These are phyloP conservation scores for Crocidura indochinensis DNA, from an alignment of 2,797 vertebrate genomes.

Conservation along the genomic window DNA sequence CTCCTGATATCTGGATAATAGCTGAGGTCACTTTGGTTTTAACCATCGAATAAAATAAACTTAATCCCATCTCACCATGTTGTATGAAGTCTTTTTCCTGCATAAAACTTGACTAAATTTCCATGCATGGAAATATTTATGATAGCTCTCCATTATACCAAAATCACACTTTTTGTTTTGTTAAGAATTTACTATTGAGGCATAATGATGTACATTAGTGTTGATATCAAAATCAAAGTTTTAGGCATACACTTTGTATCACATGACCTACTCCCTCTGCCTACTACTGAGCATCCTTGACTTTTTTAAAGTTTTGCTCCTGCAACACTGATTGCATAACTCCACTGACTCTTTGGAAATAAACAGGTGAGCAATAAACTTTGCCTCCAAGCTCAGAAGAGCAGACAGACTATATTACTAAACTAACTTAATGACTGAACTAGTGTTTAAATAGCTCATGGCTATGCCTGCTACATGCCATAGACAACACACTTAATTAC, in stretches of 20 bases:
- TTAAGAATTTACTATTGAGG: too few species aligned
- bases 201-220: too few species aligned
- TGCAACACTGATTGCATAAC: rapidly evolving
- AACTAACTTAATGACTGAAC: too few species aligned
- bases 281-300: neutral
- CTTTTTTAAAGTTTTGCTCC: neutral
- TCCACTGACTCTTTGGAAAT: neutral
- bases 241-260: too few species aligned
- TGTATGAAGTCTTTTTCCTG: neutral
- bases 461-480: rapidly evolving
- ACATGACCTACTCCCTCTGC: too few species aligned
- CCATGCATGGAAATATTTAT: neutral
- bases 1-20: neutral
- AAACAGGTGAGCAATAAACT: neutral
- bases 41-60: conserved; percentile 17
- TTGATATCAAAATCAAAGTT: too few species aligned
- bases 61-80: neutral
- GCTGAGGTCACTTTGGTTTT: conserved; percentile 9
- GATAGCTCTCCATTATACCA: neutral
- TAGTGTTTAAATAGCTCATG: neutral
- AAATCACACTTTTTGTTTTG: neutral
- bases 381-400: neutral
- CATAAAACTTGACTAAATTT: neutral
- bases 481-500: neutral
- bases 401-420: neutral